phyloP scores from a whole-genome alignment of 2,888 invertebrate species.

The Sminthurinus aureus region DNA sequence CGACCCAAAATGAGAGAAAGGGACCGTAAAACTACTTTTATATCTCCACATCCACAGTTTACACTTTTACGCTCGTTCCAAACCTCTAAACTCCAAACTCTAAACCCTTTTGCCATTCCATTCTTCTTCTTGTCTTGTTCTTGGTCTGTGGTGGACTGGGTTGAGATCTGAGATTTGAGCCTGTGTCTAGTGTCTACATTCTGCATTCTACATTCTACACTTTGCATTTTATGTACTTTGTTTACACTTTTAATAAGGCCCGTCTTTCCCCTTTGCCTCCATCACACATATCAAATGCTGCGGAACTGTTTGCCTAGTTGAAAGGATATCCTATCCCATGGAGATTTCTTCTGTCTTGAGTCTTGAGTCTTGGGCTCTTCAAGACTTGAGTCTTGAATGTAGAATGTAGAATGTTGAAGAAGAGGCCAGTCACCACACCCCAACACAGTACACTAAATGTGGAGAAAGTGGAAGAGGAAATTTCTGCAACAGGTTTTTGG shows the following conservation, averaged over 20 bases:
- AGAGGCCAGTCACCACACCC: too few species aligned
- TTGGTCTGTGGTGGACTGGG: background rate
- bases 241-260: too few species aligned
- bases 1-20: slow-evolving; percentile 10
- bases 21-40: background rate
- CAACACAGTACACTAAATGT: too few species aligned
- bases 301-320: too few species aligned
- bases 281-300: too few species aligned
- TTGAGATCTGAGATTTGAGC: background rate
- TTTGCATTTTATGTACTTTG: too few species aligned
- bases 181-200: background rate
- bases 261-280: too few species aligned
- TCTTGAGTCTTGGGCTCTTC: too few species aligned
- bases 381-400: too few species aligned
- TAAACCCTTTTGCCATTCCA: background rate
- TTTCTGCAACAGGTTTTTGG: slow-evolving; percentile 27
- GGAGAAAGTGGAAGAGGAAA: background rate
- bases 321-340: background rate
- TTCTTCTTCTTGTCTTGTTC: background rate
- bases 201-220: background rate
- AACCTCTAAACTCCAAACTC: background rate
- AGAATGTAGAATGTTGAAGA: too few species aligned
- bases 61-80: background rate
- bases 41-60: background rate
- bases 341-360: background rate